These are phyloP conservation scores for Apocheima hispidaria DNA, from an alignment of 2,888 invertebrate genomes.

Conservation along the genomic window DNA sequence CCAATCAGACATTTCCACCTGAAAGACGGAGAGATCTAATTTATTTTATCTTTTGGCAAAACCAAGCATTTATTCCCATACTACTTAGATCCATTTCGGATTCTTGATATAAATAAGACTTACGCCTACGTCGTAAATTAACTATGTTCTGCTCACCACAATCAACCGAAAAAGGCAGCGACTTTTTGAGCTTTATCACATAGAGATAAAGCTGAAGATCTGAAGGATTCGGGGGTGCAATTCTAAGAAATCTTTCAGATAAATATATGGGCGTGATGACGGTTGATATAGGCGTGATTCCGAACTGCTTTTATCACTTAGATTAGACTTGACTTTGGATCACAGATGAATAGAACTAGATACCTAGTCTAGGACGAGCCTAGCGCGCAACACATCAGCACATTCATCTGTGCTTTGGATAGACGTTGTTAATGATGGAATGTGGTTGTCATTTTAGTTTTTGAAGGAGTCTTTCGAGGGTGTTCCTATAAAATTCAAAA, in stretches of 20 bases:
- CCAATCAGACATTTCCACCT: conserved; percentile 30
- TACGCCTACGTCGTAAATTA: conserved; percentile 41
- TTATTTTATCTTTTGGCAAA: conserved; percentile 42
- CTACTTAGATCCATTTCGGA: conserved; percentile 38
- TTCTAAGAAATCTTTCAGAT: conserved; percentile 37
- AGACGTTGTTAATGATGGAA: conserved; percentile 6
- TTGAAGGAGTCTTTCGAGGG: too few relatives aligned
- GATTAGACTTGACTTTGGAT: conserved; percentile 26
- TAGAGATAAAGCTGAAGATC: conserved; percentile 8
- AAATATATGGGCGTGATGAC: conserved; percentile 43
- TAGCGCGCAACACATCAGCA: too few relatives aligned
- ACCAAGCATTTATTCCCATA: conserved; percentile 38
- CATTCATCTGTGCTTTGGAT: too few relatives aligned
- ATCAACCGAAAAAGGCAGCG: conserved; percentile 19
- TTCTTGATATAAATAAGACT: conserved; percentile 41
- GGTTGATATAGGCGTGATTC: conserved; percentile 37
- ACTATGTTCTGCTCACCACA: conserved; percentile 35
- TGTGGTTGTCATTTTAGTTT: neutral
- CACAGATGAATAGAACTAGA: too few relatives aligned
- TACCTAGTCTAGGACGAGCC: too few relatives aligned
- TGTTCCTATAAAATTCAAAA: too few relatives aligned
- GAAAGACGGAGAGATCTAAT: conserved; percentile 40
- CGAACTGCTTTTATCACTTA: conserved; percentile 31
- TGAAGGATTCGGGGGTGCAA: neutral
- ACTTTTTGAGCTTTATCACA: conserved; percentile 7